Evolutionary conservation across 2,113 vertebrate species (phyloP), one percentile per base, ranked within the genome.

Genomic region (Heteronetta atricapilla): DNA sequence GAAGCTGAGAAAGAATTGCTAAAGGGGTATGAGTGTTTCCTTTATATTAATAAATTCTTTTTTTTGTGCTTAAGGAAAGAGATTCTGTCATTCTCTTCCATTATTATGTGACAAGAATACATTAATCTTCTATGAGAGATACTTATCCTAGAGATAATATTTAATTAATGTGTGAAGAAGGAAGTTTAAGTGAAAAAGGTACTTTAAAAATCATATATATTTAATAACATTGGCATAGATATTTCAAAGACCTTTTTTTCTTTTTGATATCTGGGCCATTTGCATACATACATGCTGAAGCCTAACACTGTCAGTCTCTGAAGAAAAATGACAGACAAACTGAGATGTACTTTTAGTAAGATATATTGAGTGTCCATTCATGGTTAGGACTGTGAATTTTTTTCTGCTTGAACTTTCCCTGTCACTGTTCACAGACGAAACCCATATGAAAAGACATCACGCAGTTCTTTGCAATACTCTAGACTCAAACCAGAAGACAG

Each of bases 131-230:
- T 88, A 40, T 88, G 88, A 94, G 76, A 93, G 66, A 86, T 94
- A 90, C 76, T 94, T 96, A 92, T 95, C 90, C 86, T 86, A 93
- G 86, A 95, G 82, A 89, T 93, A 93, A 95, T 95, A 96, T 93
- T 95, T 96, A 95, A 94, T 91, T 94, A 95, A 94, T 94, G 86
- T 66, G 64, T 48, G 91, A 88, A 81, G 73, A 63, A 88, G 79
- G 76, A 93, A 81, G 73, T 92, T 84, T 86, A 95, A 93, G 68
- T 88, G 73, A 86, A 93, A 96, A 92, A 77, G 34, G 60, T 91
- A 89, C 88, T 95, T 95, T 95, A 73, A 96, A 94, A 94, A 81
- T 94, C 86, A 78, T 90, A 84, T 95, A 90, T 90, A 91, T 95
- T 96, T 95, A 88, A 96, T 94, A 86, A 78, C 56, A 88, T 66